A percentile compares a stretch with the other conserved stretches of the same genome.
These are phyloP conservation scores for Brassicogethes aeneus DNA, from an alignment of 2,888 invertebrate genomes.

Conservation along the genomic window DNA sequence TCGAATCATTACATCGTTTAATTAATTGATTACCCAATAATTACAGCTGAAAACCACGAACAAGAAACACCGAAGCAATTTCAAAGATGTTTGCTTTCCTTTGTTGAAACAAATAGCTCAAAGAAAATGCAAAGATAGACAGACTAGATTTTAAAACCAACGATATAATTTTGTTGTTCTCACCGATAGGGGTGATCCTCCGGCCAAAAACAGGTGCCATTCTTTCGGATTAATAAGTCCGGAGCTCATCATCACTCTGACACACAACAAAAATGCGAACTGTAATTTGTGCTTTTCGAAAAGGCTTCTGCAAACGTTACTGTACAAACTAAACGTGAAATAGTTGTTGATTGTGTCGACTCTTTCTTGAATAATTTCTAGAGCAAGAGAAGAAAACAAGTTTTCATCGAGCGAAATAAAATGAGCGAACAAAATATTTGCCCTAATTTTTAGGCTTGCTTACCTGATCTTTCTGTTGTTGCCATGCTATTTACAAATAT, in stretches of 20 bases:
- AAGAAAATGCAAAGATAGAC: too few species aligned
- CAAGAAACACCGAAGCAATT: too few species aligned
- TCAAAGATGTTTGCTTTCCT: neutral
- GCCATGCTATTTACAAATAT: conserved; percentile 68
- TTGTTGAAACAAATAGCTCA: too few species aligned
- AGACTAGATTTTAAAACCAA: too few species aligned
- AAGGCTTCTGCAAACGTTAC: conserved; percentile 80
- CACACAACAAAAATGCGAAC: conserved; percentile 69
- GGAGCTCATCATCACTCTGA: conserved; percentile 55
- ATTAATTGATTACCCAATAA: too few species aligned
- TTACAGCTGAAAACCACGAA: too few species aligned
- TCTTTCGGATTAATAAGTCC: conserved; percentile 53
- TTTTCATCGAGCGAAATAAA: too few species aligned
- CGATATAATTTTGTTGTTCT: too few species aligned
- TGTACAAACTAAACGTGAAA: conserved; percentile 75
- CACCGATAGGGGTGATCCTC: conserved; percentile 54
- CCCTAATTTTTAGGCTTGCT: too few species aligned
- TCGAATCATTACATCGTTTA: too few species aligned
- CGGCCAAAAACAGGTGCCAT: conserved; percentile 70
- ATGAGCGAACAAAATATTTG: too few species aligned
- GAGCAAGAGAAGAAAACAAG: conserved; percentile 11
- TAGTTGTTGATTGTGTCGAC: conserved; percentile 69
- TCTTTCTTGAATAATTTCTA: conserved; percentile 64
- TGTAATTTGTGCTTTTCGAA: conserved; percentile 85
- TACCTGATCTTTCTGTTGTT: conserved; percentile 56